phyloP scores from a whole-genome alignment of 2,113 vertebrate genomes.

The Lamprologus speciosus region DNA sequence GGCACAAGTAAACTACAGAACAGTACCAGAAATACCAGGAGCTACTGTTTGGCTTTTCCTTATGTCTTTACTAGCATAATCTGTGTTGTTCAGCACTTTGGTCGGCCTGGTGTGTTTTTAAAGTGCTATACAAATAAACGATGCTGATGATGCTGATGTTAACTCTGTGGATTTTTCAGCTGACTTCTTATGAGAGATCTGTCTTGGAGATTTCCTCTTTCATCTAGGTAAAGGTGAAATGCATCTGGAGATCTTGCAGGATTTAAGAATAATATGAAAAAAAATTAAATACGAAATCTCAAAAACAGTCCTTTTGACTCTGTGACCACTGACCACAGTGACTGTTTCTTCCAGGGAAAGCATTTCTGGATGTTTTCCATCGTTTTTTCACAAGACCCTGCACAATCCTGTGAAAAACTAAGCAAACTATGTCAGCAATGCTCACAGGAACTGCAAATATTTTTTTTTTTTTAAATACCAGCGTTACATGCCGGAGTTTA shows the following conservation, averaged over 20 bases:
- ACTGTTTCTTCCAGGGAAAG: neutral
- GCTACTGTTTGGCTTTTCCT: neutral
- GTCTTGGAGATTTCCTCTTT: neutral
- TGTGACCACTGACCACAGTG: neutral
- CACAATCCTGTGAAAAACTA: neutral
- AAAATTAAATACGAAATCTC: neutral
- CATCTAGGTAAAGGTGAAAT: neutral
- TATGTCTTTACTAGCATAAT: neutral
- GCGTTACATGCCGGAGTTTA: neutral
- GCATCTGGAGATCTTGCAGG: neutral
- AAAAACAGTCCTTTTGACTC: neutral
- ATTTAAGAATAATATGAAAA: neutral
- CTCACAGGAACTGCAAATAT: neutral
- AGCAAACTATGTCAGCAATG: neutral
- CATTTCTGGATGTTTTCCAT: neutral
- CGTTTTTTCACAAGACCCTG: neutral
- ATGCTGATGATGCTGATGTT: neutral
- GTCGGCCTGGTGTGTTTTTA: neutral
- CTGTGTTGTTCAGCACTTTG: neutral
- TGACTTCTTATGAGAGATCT: neutral
- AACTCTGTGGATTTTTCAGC: neutral
- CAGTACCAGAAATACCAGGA: neutral
- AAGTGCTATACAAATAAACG: neutral
- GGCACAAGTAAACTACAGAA: neutral
- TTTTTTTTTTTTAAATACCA: rapidly evolving